Base-by-base conservation (phyloP, 2,888 invertebrate genomes). In the Prosapia bicincta region DNA sequence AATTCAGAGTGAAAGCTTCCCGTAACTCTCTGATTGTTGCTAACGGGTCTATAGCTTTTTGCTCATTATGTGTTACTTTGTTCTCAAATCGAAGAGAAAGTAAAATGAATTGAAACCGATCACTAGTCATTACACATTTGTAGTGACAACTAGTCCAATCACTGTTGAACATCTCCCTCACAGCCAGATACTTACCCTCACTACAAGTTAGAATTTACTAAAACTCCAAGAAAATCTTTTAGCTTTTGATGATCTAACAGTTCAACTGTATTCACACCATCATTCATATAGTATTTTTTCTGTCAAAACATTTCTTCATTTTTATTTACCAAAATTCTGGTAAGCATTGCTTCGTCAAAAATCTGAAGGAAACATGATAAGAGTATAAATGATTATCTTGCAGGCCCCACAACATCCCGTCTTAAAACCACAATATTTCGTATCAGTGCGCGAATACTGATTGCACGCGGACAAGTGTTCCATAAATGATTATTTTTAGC, bases 201-300 rank as follows among this genome's bases (percentile, higher is more conserved):
- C 70, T 32, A 6, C 20, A 30, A 38, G 38, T n/a, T 30, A 69
- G 28, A 30, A 30, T 69, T 70, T 25, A 70, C 70, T 26, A 70
- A 70, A 20, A 70, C n/a, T 38, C 32, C 70, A 70, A 70, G 23
- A 30, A 70, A 30, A 15, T 32, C 32, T 38, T 70, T 70, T 38
- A 70, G 32, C 24, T 32, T 38, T 26, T 38, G 32, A 28, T 38
- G 25, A 38, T 70, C 24, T 38, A 3, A 38, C 15, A 38, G 70
- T 38, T 38, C 38, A 69, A 69, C 26, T 70, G 38, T 70, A 24
- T 32, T 38, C 9, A 38, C 20, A 38, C 9, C 24, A 6, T 7
- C 38, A 38, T 70, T 70, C 23, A 13, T 70, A 20, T 70, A 70
- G 38, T 70, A 38, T n/a, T 25, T 38, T 24, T 25, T 70, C 24